These are phyloP conservation scores for Deroptyus accipitrinus DNA, from an alignment of 2,113 vertebrate species.

Conservation along the genomic window DNA sequence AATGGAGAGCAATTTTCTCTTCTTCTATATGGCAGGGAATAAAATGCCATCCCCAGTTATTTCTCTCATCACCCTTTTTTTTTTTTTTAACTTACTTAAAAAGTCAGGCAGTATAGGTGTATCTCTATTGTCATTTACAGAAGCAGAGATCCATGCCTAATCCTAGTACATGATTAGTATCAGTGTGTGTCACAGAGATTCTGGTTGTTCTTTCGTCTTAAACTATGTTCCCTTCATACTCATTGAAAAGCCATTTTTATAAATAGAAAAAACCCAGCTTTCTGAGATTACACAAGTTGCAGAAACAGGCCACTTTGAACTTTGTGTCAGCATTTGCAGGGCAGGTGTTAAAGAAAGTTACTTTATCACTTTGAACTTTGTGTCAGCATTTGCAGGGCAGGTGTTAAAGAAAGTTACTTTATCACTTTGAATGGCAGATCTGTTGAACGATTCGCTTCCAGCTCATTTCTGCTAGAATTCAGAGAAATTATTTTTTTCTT, in stretches of 20 bases:
- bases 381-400: background rate
- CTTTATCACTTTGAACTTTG: background rate
- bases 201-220: background rate
- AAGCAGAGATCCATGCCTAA: background rate
- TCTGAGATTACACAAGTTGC: background rate
- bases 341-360: background rate
- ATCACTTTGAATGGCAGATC: background rate
- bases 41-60: background rate
- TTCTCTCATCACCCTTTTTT: background rate
- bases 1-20: conserved; percentile 1
- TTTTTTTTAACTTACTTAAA: background rate
- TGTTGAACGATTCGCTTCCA: background rate
- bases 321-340: background rate
- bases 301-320: background rate
- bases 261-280: background rate
- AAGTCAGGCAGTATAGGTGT: background rate
- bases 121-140: background rate
- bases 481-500: background rate
- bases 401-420: background rate
- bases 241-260: background rate
- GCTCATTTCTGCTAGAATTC: background rate
- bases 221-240: background rate
- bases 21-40: background rate
- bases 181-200: background rate
- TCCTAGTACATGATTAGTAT: background rate